phyloP scores from a whole-genome alignment of 2,113 vertebrate genomes.

The Lycaon pictus region DNA sequence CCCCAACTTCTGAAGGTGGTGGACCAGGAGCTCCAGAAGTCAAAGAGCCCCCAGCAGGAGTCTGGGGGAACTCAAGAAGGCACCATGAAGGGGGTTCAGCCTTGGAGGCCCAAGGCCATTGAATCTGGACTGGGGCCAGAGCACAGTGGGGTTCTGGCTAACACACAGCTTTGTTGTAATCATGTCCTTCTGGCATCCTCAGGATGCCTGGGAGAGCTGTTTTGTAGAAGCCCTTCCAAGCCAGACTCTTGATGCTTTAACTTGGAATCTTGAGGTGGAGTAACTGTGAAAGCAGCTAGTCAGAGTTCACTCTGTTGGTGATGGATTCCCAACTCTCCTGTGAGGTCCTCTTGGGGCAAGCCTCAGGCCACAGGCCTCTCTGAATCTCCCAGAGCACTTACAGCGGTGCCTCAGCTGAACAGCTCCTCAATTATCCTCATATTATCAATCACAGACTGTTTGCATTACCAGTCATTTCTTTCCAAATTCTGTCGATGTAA shows the following conservation, averaged over 20 bases:
- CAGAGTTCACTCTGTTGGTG: background rate
- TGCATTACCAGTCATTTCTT: constrained; percentile 38
- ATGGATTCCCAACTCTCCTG: background rate
- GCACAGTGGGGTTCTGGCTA: background rate
- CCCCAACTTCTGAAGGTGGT: background rate
- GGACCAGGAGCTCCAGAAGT: background rate
- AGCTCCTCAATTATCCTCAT: background rate
- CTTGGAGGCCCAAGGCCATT: background rate
- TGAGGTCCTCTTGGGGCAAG: background rate
- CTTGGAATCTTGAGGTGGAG: background rate
- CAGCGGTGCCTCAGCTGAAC: background rate
- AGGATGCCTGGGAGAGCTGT: background rate
- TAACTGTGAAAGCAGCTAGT: background rate
- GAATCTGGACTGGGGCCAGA: background rate
- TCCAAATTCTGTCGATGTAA: constrained; percentile 38
- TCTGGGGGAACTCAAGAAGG: background rate
- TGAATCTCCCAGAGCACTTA: background rate
- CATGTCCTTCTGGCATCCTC: background rate
- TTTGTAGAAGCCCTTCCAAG: background rate
- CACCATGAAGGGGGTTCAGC: background rate
- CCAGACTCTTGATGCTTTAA: background rate
- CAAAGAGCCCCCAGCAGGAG: background rate
- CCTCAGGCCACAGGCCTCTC: background rate
- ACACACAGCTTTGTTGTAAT: background rate
- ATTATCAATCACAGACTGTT: constrained; percentile 52